phyloP scores from a whole-genome alignment of 2,113 vertebrate genomes.

The Heterocephalus glaber region DNA sequence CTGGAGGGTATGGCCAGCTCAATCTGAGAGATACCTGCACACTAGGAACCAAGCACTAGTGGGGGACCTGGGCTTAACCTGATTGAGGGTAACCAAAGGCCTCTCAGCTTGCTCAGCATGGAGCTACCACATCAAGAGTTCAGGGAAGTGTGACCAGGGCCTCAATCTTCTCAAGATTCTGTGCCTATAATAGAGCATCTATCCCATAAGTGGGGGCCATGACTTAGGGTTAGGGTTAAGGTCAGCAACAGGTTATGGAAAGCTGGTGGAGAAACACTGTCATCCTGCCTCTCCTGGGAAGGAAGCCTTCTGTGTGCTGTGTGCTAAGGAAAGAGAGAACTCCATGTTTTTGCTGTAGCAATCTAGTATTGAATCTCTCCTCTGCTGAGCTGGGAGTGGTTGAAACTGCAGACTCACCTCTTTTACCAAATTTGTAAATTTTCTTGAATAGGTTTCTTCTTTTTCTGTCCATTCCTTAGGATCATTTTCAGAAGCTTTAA shows the following conservation, averaged over 20 bases:
- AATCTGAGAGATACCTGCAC: not conserved
- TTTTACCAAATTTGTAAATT: constrained; percentile 11
- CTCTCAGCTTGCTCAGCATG: not conserved
- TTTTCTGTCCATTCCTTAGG: not conserved
- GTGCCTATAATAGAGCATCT: not conserved
- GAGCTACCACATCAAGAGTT: not conserved
- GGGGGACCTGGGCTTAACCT: not conserved
- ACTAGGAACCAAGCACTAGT: not conserved
- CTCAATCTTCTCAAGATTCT: not conserved
- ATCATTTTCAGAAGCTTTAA: not conserved
- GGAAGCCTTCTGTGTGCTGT: not conserved
- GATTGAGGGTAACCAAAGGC: not conserved
- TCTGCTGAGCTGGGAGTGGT: not conserved
- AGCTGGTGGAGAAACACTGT: not conserved
- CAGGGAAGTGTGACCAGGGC: not conserved
- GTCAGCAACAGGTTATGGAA: not conserved
- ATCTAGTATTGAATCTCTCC: not conserved
- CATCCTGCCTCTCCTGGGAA: not conserved
- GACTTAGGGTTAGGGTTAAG: not conserved
- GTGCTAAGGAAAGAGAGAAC: not conserved
- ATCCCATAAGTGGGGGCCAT: not conserved
- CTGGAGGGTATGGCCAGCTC: not conserved
- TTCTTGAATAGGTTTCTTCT: not conserved
- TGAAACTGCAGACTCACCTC: not conserved
- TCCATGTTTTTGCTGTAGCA: not conserved